A percentile compares a stretch with the other conserved stretches of the same genome.
Conservation (phyloP, 2,113 vertebrate species). For the Bostrychus sinensis region DNA sequence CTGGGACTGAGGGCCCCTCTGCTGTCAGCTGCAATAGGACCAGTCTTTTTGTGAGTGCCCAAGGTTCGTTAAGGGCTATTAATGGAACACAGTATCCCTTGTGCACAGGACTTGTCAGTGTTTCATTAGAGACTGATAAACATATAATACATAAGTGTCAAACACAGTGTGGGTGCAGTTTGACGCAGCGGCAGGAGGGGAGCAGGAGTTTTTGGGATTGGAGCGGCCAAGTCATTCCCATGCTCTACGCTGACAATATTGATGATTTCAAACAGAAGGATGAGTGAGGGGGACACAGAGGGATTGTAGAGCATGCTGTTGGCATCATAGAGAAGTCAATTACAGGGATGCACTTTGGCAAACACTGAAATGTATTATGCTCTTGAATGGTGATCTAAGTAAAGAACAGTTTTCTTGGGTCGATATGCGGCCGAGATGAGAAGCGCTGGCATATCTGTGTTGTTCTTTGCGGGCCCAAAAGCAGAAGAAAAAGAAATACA, state of each 20-base stretch:
- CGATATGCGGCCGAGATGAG: constrained; percentile 31
- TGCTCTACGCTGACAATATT: constrained; percentile 55
- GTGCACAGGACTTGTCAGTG: constrained; percentile 74
- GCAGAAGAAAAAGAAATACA: constrained; percentile 65
- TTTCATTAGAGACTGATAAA: constrained; percentile 81
- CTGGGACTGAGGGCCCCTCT: constrained; percentile 61
- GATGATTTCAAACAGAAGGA: constrained; percentile 42
- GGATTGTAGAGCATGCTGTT: constrained; percentile 29
- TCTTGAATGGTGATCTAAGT: constrained; percentile 39
- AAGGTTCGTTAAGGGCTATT: constrained; percentile 79
- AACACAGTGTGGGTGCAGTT: constrained; percentile 55
- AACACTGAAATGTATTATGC: constrained; percentile 29
- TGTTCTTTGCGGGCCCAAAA: constrained; percentile 44
- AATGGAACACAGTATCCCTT: constrained; percentile 73
- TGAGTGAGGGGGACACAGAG: constrained; percentile 7
- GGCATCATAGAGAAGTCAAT: constrained; percentile 25
- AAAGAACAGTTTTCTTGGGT: constrained; percentile 29
- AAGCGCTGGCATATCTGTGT: constrained; percentile 25
- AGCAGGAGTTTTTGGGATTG: constrained; percentile 63
- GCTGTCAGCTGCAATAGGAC: constrained; percentile 75
- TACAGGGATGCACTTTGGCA: constrained; percentile 23
- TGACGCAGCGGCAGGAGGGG: constrained; percentile 43
- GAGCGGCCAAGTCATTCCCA: constrained; percentile 56
- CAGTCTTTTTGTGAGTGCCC: constrained; percentile 68
- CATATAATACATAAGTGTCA: constrained; percentile 75